Evolutionary conservation across 2,888 invertebrate genomes (phyloP), one percentile per base, ranked within the genome.

Genomic region (Tenthredo scrophulariae): DNA sequence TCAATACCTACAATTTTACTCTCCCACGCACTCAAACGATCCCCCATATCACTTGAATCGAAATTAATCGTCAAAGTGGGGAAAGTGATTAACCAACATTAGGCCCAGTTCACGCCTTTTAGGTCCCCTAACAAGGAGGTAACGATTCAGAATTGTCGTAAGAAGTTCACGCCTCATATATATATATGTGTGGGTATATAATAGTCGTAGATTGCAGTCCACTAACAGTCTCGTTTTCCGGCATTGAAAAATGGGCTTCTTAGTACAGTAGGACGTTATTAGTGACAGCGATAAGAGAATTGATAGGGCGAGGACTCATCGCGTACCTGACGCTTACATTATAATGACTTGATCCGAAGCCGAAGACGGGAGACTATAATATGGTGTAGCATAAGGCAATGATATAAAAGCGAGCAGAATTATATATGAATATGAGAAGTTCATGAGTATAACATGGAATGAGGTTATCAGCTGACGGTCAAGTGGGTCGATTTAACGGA

Each of bases 271-370:
- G 83, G 83, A 67, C 70, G 46, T 83, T 83, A 83, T 83, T 67
- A 83, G 83, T 83, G 83, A 33, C 65, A 18, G 43, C 80, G 80
- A 80, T 80, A 83, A 83, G 83, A 65, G 83, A 67, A 67, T 83
- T 33, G 83, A 83, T 46, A 83, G 83, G 83, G 18, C 67, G 46
- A 43, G 2, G 33, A 18, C n/a, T 22, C 50, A 77, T 62, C 80
- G 80, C 22, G 46, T 15, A 33, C 77, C 33, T 80, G 65, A 50
- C 80, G n/a, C 43, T 83, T 29, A 15, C 33, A 18, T 26, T 80
- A 18, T 83, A 67, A 46, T 29, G 83, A 43, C 67, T 67, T 67
- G 67, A 83, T 83, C 50, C 22, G 29, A 67, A 33, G 33, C 33
- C 33, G 6, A 67, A 33, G 67, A 67, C 15, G 13, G 13, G 26